phyloP scores from a whole-genome alignment of 2,888 invertebrate species.

The Asteroscopus sphinx region DNA sequence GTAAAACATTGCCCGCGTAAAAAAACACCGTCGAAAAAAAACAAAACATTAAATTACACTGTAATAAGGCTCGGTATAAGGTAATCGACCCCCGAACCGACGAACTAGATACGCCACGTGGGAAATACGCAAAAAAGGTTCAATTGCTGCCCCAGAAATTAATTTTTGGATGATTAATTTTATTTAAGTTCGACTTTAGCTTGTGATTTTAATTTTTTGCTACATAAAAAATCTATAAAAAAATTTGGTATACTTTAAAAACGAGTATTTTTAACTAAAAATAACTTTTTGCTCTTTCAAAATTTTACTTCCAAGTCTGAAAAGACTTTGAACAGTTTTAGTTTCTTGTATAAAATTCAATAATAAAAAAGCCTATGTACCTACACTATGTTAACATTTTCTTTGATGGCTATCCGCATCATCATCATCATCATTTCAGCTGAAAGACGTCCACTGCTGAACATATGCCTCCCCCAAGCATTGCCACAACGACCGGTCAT shows the following conservation, averaged over 20 bases:
- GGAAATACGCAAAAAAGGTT: conserved; percentile 81
- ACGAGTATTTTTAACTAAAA: no score
- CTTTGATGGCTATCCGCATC: no score
- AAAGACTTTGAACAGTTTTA: no score
- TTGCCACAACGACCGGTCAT: no score
- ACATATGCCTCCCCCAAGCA: no score
- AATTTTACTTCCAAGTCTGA: no score
- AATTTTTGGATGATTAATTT: conserved; percentile 62
- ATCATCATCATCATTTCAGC: no score
- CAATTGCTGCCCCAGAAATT: conserved; percentile 56
- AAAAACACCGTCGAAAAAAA: conserved; percentile 79
- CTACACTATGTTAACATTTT: no score
- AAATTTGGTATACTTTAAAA: neutral
- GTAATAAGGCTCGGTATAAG: conserved; percentile 84
- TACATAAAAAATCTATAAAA: neutral
- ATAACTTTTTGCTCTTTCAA: no score
- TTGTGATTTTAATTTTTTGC: conserved; percentile 33
- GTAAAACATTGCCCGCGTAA: conserved; percentile 80
- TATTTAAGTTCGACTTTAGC: conserved; percentile 54
- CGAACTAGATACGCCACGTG: conserved; percentile 82
- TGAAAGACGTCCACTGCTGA: no score
- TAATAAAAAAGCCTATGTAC: no score
- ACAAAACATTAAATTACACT: conserved; percentile 85
- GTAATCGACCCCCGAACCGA: conserved; percentile 80
- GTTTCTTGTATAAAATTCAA: no score